Conservation (phyloP, 2,113 vertebrate genomes). For the Penelope pileata region DNA sequence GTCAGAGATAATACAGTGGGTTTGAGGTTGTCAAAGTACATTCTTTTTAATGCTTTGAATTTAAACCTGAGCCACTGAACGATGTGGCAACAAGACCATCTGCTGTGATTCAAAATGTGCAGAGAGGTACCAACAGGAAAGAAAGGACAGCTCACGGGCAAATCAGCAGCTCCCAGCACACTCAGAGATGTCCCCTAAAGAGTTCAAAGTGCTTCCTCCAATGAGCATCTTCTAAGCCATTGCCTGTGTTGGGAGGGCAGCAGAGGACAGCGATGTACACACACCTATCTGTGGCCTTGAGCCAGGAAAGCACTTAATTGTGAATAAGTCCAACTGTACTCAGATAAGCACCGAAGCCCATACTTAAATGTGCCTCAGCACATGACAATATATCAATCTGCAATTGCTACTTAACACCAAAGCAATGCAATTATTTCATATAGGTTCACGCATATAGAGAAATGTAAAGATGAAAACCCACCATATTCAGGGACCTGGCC, state of each 20-base stretch:
- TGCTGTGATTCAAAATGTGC: conserved; percentile 72
- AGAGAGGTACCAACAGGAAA: conserved; percentile 41
- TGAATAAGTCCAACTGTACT: neutral
- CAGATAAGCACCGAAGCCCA: neutral
- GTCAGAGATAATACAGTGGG: neutral
- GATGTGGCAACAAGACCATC: neutral
- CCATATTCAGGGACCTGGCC: conserved; percentile 98
- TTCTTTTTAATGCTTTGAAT: neutral
- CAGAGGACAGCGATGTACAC: neutral
- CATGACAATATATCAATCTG: neutral
- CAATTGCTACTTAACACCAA: conserved; percentile 9
- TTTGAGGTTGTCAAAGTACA: neutral
- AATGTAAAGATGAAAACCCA: conserved; percentile 74
- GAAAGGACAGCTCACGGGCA: neutral
- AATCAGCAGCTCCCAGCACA: conserved; percentile 58
- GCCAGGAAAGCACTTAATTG: neutral
- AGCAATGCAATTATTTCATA: neutral
- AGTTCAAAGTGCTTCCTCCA: neutral
- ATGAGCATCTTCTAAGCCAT: neutral
- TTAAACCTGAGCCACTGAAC: neutral
- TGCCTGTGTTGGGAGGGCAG: neutral
- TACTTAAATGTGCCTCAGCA: neutral
- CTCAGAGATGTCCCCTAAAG: conserved; percentile 71
- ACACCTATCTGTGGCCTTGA: neutral
- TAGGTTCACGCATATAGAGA: neutral